phyloP scores from a whole-genome alignment of 2,888 invertebrate genomes.

The Glyphotaelius pellucidus region DNA sequence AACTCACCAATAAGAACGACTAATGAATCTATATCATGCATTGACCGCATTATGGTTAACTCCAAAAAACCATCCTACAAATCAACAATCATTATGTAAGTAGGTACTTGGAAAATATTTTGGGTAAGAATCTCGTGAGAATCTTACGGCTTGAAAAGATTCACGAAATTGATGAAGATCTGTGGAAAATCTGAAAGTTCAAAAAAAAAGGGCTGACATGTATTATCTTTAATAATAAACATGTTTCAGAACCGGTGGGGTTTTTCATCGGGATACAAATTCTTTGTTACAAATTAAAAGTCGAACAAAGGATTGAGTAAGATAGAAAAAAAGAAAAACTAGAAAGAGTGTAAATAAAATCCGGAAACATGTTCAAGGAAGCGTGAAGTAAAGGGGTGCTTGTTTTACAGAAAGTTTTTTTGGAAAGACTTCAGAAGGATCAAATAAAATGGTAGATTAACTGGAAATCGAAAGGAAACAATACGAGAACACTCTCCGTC shows the following conservation, averaged over 20 bases:
- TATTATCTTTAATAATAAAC: neutral
- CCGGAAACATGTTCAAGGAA: neutral
- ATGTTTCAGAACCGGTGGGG: too few species aligned
- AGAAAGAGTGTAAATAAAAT: neutral
- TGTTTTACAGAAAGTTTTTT: neutral
- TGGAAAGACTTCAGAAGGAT: neutral
- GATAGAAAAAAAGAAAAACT: neutral
- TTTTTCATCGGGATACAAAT: neutral
- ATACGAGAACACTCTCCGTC: neutral
- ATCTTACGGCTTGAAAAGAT: neutral
- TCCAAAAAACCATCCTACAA: too few species aligned
- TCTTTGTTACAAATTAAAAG: neutral
- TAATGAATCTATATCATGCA: too few species aligned
- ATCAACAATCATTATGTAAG: neutral
- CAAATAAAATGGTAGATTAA: neutral
- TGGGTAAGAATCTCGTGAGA: neutral
- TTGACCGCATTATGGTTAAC: too few species aligned
- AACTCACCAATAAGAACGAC: too few species aligned
- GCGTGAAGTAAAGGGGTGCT: neutral
- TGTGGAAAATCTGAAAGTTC: neutral
- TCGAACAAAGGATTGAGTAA: neutral
- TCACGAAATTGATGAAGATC: neutral
- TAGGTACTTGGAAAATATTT: neutral
- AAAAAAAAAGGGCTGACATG: too few species aligned
- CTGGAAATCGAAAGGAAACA: neutral